Evolutionary conservation across 2,797 vertebrate genomes (phyloP).

Genomic region (Muscicapa comitata): DNA sequence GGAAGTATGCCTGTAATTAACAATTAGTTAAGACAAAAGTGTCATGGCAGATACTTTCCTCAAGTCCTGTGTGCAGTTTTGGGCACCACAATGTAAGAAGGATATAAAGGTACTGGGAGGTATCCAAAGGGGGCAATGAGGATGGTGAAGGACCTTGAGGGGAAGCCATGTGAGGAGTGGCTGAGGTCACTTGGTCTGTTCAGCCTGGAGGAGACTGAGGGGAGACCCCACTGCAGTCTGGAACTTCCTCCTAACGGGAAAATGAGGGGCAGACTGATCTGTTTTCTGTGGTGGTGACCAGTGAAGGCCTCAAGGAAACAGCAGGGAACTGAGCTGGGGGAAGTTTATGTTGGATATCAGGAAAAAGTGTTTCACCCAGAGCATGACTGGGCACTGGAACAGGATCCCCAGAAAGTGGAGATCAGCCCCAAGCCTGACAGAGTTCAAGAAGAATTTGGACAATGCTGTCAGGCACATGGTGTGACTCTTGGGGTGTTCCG

Average conservation of each 20-base stretch:
- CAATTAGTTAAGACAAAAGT: not conserved
- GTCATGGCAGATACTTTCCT: not conserved
- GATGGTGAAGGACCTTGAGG: not conserved
- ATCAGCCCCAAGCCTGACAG: not conserved
- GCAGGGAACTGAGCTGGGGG: not conserved
- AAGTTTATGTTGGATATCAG: not conserved
- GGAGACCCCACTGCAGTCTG: not conserved
- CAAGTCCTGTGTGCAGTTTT: not conserved
- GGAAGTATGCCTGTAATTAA: not conserved
- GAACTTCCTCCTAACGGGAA: not conserved
- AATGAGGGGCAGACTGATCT: not conserved
- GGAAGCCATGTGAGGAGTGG: not conserved
- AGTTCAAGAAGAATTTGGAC: not conserved
- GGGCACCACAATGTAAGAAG: not conserved
- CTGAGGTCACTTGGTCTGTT: not conserved
- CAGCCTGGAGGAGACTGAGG: not conserved
- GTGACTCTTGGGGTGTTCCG: not conserved
- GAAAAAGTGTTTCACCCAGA: not conserved
- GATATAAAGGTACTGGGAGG: not conserved
- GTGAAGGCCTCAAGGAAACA: not conserved
- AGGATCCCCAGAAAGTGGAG: not conserved
- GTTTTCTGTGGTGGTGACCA: not conserved
- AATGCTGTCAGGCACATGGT: not conserved
- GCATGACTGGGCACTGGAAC: fast-evolving
- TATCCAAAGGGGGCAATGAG: not conserved